These are phyloP conservation scores for Scaptomyza parva DNA, from an alignment of 2,888 invertebrate genomes.

Conservation along the genomic window DNA sequence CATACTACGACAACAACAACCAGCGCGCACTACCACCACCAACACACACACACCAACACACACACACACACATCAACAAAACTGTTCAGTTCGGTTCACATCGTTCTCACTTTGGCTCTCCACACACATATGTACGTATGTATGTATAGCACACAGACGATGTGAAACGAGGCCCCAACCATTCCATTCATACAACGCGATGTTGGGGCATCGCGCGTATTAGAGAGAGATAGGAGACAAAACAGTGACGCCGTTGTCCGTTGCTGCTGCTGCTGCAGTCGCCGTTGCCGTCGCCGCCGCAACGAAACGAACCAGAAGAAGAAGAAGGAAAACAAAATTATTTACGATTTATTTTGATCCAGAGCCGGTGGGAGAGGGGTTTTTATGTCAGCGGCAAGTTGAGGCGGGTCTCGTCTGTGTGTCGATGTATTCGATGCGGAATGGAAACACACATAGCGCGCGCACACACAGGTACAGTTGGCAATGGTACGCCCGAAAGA, in stretches of 20 bases:
- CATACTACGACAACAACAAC: slow-evolving; percentile 64
- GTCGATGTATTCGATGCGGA: slow-evolving; percentile 32
- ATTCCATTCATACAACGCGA: slow-evolving; percentile 69
- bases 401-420: slow-evolving; percentile 36
- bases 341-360: slow-evolving; percentile 78
- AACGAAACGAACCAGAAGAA: slow-evolving; percentile 29
- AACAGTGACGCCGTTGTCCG: slow-evolving; percentile 35
- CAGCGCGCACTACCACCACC: slow-evolving; percentile 12
- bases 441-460: slow-evolving; percentile 40
- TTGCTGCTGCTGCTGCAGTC: slow-evolving; percentile 19
- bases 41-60: slow-evolving; percentile 17
- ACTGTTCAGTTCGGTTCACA: slow-evolving; percentile 26
- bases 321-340: slow-evolving; percentile 72
- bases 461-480: slow-evolving; percentile 70
- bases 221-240: slow-evolving; percentile 61
- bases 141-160: slow-evolving; percentile 7
- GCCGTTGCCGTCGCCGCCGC: slow-evolving; percentile 20
- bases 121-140: too few species aligned
- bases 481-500: slow-evolving; percentile 56
- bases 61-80: slow-evolving; percentile 26
- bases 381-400: slow-evolving; percentile 73
- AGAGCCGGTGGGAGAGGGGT: slow-evolving; percentile 39
- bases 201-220: slow-evolving; percentile 58
- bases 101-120: slow-evolving; percentile 37
- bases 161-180: slow-evolving; percentile 57